Evolutionary conservation across 2,888 invertebrate genomes (phyloP), one percentile per base, ranked within the genome.

Genomic region (Galerucella nymphaeae): DNA sequence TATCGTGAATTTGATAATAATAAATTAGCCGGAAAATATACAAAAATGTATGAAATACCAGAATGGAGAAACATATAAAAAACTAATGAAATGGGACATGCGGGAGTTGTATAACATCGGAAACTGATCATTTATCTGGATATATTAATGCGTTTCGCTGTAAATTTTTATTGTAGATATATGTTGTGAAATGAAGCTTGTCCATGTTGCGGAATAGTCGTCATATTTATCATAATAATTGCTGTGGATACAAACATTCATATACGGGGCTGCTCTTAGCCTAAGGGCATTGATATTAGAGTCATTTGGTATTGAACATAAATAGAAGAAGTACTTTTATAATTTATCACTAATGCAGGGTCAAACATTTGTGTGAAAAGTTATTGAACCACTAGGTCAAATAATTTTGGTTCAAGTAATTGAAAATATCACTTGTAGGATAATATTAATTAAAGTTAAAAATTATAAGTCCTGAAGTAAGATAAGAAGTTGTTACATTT

Each of bases 51-150:
- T 59, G 23, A 59, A 30, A 38, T 2, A 59, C 23, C 3, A 59
- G 38, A 14, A 13, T 20, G 2, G 6, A n/a, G 8, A n/a, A 59
- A 13, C 18, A 59, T 9, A 59, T 10, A 59, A 38, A 59, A 59
- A 30, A 30, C 23, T n/a, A 13, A 23, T 14, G 30, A 0, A 59
- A 59, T 14, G 14, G 59, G 59, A 59, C 59, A n/a, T 59, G 59
- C 9, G 59, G 30, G 59, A 59, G 5, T 59, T 23, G 23, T 55
- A 55, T 9, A 55, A 55, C 20, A 55, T 55, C 20, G 55, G 55
- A 55, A 55, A 55, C 4, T 55, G 55, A 20, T 30, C 23, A 59
- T 14, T 30, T 59, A 59, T 38, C 59, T 59, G n/a, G 59, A 30
- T n/a, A 59, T 59, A 55, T 55, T 20, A 55, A 55, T 55, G 18